phyloP scores from a whole-genome alignment of 2,113 vertebrate species.

The Pomatostomus ruficeps region DNA sequence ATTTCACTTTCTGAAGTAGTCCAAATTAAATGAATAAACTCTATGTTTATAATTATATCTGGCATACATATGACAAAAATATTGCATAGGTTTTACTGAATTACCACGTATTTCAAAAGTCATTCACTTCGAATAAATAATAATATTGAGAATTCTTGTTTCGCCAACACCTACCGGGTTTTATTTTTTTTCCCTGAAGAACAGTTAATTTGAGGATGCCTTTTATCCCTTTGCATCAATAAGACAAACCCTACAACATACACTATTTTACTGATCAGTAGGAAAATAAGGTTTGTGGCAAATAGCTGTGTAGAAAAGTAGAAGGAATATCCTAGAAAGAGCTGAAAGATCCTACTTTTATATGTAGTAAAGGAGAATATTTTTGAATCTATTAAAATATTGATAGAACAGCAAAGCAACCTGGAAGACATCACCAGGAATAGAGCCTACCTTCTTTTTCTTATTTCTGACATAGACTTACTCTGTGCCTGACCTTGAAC shows the following conservation, averaged over 20 bases:
- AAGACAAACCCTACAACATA: conserved; percentile 21
- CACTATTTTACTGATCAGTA: conserved; percentile 1
- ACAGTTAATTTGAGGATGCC: not conserved
- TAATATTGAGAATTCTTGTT: not conserved
- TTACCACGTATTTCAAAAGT: not conserved
- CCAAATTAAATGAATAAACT: conserved; percentile 39
- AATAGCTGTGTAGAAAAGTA: conserved; percentile 3
- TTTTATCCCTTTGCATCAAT: not conserved
- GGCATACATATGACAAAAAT: not conserved
- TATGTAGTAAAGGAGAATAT: not conserved
- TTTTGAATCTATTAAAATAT: not conserved
- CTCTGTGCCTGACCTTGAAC: not conserved
- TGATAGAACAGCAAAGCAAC: not conserved
- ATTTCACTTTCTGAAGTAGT: conserved; percentile 57
- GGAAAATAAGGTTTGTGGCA: conserved; percentile 8
- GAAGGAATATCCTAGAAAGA: conserved; percentile 3
- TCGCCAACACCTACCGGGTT: not conserved
- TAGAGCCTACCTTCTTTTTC: not conserved
- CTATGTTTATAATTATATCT: conserved; percentile 26
- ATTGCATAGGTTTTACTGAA: conserved; percentile 2
- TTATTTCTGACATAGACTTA: not conserved
- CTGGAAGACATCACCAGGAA: not conserved
- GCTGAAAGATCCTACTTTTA: not conserved
- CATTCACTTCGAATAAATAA: conserved; percentile 15
- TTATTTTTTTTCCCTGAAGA: not conserved